Percentiles rank a stretch among this genome's conserved stretches.
These are phyloP conservation scores for Polyploca ridens DNA, from an alignment of 2,888 invertebrate genomes.

Conservation along the genomic window DNA sequence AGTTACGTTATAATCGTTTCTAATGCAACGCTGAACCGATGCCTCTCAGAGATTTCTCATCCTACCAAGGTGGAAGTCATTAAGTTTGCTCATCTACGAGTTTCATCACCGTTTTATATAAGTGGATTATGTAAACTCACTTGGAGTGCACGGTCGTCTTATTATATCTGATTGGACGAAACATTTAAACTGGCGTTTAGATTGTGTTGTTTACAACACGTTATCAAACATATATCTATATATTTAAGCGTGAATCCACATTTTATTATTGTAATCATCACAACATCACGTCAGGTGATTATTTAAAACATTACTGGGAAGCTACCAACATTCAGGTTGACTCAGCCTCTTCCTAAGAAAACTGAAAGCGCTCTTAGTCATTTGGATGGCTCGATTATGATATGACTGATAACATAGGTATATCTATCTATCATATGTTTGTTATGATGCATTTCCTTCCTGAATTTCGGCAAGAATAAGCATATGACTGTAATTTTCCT, in stretches of 20 bases:
- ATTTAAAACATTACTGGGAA: conserved; percentile 44
- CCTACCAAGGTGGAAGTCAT: conserved; percentile 57
- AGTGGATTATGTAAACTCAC: conserved; percentile 68
- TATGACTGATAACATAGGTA: conserved; percentile 35
- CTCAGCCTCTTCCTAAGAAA: conserved; percentile 52
- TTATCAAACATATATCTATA: not conserved
- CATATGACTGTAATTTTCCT: conserved; percentile 25
- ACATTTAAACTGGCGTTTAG: not conserved
- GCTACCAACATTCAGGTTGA: conserved; percentile 48
- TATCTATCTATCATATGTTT: conserved; percentile 15
- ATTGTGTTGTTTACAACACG: conserved; percentile 1
- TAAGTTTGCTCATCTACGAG: conserved; percentile 64
- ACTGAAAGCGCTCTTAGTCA: conserved; percentile 38
- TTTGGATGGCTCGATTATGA: conserved; percentile 26
- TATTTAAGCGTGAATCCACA: not conserved
- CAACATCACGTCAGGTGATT: not conserved
- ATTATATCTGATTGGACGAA: conserved; percentile 27
- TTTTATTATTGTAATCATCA: conserved; percentile 4
- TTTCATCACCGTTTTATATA: conserved; percentile 76
- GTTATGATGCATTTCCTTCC: conserved; percentile 1
- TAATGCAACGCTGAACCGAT: conserved; percentile 4
- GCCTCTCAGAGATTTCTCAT: conserved; percentile 29
- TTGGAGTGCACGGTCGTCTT: conserved; percentile 60
- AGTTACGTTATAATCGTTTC: not conserved
- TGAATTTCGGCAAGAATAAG: not conserved